Evolutionary conservation across 2,888 invertebrate genomes (phyloP), one percentile per base, ranked within the genome.

Genomic region (Diogma glabrata): DNA sequence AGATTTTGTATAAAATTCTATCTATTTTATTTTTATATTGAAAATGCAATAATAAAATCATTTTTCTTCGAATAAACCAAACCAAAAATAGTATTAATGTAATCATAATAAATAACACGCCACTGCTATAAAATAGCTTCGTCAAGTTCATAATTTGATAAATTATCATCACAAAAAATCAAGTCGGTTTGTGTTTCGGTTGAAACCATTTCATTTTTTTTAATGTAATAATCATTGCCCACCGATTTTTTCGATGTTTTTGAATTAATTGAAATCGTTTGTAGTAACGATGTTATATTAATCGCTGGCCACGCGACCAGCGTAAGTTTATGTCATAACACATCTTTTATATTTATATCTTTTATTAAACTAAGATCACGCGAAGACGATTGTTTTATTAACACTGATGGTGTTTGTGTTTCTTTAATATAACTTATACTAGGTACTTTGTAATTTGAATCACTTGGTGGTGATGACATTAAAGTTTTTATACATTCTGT

Each of bases 261-360:
- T 23, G 43, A 43, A 43, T 43, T 43, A 43, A 23, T 38, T 38
- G 26, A 6, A 4, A 16, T 23, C 26, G 23, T 24, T 26, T 36
- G 38, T 54, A 70, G 61, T 56, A 70, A 56, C 36, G 67, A 63
- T 52, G 69, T 69, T 7, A 69, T 64, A 63, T 70, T 68, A 58
- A 70, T 70, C 55, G 70, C 70, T 67, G 70, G 70, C 70, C 70
- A 70, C 55, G 67, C 63, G 66, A 69, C 70, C 69, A 70, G 68
- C 68, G 70, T 69, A 57, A 69, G 67, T 60, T 67, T 70, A 65
- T 69, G 70, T 70, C 70, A 70, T 70, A 70, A 70, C 54, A 66
- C 50, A 22, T 36, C 40, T 43, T 50, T 38, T 14, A 51, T 12
- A 50, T 43, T 46, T 47, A 20, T 45, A 48, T 47, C 19, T 24